Evolutionary conservation across 1,140 invertebrate species (phyloP).

Genomic region (Sitobion miscanthi): DNA sequence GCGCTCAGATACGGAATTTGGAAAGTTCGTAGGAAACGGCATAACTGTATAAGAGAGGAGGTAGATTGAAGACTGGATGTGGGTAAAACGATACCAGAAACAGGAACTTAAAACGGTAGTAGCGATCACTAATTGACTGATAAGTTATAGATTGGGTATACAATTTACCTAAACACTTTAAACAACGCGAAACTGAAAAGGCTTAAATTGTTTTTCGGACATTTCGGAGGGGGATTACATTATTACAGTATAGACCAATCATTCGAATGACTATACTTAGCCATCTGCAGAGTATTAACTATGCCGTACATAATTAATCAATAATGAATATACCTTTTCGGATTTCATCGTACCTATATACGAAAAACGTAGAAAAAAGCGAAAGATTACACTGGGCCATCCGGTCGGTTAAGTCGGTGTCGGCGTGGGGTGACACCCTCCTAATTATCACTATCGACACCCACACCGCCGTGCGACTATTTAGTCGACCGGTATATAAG

Average conservation of each 20-base stretch:
- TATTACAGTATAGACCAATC: not conserved
- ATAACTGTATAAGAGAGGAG: too few species aligned
- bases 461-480: not conserved
- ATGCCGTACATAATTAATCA: not conserved
- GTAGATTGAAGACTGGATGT: not conserved
- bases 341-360: not conserved
- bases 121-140: not conserved
- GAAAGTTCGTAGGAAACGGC: too few species aligned
- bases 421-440: not conserved
- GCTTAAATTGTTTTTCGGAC: not conserved
- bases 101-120: not conserved
- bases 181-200: not conserved
- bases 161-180: not conserved
- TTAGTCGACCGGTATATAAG: not conserved
- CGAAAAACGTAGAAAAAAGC: not conserved
- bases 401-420: not conserved
- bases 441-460: conserved; percentile 22
- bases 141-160: too few species aligned
- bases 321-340: not conserved
- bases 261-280: not conserved
- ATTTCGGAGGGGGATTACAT: not conserved
- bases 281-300: not conserved
- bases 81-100: not conserved
- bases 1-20: too few species aligned
- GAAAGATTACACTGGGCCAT: not conserved